Conservation (phyloP, 1,140 invertebrate genomes). For the Philotrypesis tridentata region DNA sequence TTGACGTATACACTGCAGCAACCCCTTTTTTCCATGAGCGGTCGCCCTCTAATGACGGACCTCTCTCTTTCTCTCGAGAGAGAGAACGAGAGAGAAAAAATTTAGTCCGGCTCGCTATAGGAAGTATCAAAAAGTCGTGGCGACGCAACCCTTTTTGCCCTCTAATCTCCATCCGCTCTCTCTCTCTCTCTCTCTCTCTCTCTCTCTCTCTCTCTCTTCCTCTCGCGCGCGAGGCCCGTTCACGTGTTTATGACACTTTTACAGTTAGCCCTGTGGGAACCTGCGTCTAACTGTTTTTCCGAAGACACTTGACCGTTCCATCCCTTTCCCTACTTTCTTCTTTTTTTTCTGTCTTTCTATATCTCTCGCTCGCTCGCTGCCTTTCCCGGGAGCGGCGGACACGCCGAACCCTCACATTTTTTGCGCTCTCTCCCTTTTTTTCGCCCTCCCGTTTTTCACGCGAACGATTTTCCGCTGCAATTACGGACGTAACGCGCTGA, state of each 20-base stretch:
- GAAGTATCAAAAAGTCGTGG: conserved; percentile 53
- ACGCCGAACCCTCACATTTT: not conserved
- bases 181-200: too few relatives aligned
- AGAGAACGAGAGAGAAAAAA: conserved; percentile 26
- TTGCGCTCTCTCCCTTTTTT: not conserved
- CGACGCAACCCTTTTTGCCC: conserved; percentile 50
- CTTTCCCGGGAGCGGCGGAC: not conserved
- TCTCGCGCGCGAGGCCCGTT: not conserved
- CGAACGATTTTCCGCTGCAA: not conserved
- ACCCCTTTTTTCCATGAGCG: conserved; percentile 4
- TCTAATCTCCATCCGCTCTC: conserved; percentile 53
- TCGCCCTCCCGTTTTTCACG: too few relatives aligned
- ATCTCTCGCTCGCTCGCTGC: too few relatives aligned
- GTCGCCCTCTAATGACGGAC: not conserved
- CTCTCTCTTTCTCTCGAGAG: too few relatives aligned
- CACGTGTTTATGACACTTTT: conserved; percentile 54
- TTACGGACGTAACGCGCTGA: too few relatives aligned
- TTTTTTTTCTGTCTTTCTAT: not conserved
- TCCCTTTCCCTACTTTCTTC: conserved; percentile 35
- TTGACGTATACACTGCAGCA: not conserved
- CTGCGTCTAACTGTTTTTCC: conserved; percentile 46
- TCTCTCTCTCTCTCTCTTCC: too few relatives aligned
- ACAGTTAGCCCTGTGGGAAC: conserved; percentile 49
- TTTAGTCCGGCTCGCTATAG: not conserved
- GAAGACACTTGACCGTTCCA: not conserved